Percentiles rank a stretch among this genome's conserved stretches.
Conservation (phyloP, 1,140 invertebrate species). For the Drosophila sp. region DNA sequence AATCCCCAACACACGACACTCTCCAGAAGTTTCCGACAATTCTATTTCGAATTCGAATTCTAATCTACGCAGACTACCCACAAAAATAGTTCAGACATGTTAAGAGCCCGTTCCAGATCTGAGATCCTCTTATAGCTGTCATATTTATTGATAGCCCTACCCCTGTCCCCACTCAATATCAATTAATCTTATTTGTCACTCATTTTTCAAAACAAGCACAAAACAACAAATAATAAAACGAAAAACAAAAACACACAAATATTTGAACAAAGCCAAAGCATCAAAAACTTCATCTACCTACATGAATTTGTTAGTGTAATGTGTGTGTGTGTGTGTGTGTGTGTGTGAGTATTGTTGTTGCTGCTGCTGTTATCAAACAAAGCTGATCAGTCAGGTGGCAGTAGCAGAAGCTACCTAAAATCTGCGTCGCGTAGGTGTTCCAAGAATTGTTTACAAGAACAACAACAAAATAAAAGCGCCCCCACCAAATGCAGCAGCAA, state of each 20-base stretch:
- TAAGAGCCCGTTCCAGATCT: slow-evolving; percentile 53
- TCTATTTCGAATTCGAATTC: neutral
- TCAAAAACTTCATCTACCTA: slow-evolving; percentile 50
- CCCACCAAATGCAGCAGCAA: slow-evolving; percentile 53
- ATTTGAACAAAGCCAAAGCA: slow-evolving; percentile 34
- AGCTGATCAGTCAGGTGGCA: slow-evolving; percentile 81
- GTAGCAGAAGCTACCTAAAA: slow-evolving; percentile 72
- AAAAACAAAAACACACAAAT: slow-evolving; percentile 11
- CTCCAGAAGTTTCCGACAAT: slow-evolving; percentile 4
- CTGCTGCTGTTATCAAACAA: slow-evolving; percentile 75
- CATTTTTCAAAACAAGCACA: slow-evolving; percentile 63
- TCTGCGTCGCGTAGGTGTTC: slow-evolving; percentile 72
- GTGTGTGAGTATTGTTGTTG: slow-evolving; percentile 25
- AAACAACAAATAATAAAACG: slow-evolving; percentile 42
- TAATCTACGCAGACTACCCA: neutral
- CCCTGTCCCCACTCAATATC: slow-evolving; percentile 50
- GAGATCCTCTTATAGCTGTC: slow-evolving; percentile 76
- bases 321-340: slow-evolving; percentile 10
- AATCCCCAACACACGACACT: slow-evolving; percentile 11
- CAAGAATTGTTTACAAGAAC: slow-evolving; percentile 75
- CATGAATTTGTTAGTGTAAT: neutral
- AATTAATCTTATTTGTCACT: slow-evolving; percentile 84
- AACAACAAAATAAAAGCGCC: slow-evolving; percentile 48
- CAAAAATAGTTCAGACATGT: slow-evolving; percentile 24
- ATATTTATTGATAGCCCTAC: slow-evolving; percentile 47